Evolutionary conservation across 2,113 vertebrate genomes (phyloP).

Genomic region (Rallus limicola): DNA sequence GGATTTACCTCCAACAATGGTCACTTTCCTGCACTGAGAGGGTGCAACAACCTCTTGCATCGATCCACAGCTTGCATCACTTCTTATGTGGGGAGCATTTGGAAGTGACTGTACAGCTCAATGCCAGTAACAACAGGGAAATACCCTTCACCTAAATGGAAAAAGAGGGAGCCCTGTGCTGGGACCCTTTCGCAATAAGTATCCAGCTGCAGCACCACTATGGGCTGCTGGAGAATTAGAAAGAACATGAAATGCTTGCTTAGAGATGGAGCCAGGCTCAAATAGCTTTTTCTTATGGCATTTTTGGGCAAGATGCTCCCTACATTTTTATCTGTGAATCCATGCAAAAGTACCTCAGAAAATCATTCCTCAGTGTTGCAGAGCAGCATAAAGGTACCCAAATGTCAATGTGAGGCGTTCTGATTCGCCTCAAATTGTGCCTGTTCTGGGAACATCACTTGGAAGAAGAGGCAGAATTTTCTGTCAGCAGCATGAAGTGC

Average conservation of each 20-base stretch:
- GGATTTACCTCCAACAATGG: not conserved
- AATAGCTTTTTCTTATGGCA: not conserved
- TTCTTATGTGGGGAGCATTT: not conserved
- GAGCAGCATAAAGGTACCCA: not conserved
- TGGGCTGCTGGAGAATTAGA: not conserved
- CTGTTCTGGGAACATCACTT: not conserved
- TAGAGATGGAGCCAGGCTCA: not conserved
- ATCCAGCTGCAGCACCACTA: not conserved
- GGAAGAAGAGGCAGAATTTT: not conserved
- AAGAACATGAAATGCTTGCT: not conserved
- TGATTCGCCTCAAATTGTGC: not conserved
- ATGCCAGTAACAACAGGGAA: not conserved
- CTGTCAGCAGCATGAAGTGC: not conserved
- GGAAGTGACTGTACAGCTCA: not conserved
- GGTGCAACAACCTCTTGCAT: not conserved
- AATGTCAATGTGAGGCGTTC: not conserved
- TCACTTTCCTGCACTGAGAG: not conserved
- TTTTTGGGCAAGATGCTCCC: not conserved
- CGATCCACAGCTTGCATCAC: not conserved
- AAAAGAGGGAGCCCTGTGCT: not conserved
- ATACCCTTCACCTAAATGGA: not conserved
- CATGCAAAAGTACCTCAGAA: not conserved
- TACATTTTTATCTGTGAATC: not conserved
- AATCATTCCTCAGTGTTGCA: accelerated
- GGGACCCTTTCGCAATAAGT: not conserved